phyloP scores from a whole-genome alignment of 2,797 vertebrate genomes.

The Graptemys geographica region DNA sequence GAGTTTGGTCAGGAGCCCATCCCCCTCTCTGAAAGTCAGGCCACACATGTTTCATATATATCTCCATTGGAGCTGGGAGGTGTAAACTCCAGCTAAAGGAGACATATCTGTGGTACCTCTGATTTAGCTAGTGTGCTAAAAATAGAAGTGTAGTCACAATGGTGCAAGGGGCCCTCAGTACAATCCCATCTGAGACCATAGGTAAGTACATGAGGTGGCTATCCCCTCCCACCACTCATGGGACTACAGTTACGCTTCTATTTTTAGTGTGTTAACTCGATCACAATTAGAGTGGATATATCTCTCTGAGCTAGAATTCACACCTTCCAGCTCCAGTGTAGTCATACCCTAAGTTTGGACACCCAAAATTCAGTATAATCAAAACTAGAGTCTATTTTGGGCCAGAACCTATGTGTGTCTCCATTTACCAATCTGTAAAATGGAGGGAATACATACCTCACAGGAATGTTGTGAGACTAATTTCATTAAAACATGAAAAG shows the following conservation, averaged over 20 bases:
- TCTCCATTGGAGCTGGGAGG: not conserved
- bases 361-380: not conserved
- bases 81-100: not conserved
- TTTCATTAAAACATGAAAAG: not conserved
- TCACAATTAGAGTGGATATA: not conserved
- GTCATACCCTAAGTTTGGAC: not conserved
- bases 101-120: not conserved
- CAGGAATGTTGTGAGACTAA: not conserved
- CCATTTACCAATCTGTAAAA: not conserved
- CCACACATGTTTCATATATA: not conserved
- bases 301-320: not conserved
- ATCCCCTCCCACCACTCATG: not conserved
- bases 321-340: not conserved
- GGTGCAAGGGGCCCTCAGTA: not conserved
- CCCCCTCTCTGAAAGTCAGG: not conserved
- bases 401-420: not conserved
- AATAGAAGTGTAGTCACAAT: not conserved
- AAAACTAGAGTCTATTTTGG: not conserved
- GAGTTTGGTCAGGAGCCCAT: not conserved
- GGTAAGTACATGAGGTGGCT: not conserved
- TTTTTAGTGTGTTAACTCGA: not conserved
- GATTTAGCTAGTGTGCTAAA: not conserved
- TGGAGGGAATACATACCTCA: not conserved
- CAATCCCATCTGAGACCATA: not conserved
- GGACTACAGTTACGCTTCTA: not conserved